Conservation (phyloP, 2,888 invertebrate species). For the Cerceris ruficornis region DNA sequence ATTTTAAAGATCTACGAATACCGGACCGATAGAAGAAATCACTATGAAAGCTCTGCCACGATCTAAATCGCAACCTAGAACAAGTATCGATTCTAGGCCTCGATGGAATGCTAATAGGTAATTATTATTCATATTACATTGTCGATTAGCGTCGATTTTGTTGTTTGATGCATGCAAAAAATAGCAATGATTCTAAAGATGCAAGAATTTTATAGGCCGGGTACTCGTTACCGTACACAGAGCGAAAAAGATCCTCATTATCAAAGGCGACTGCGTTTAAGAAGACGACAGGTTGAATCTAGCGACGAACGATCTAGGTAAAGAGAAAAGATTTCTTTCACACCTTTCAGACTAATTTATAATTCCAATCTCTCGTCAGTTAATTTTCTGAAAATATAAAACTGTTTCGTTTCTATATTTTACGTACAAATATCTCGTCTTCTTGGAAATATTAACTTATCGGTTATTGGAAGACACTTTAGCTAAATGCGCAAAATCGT, state of each 20-base stretch:
- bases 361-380: too few relatives aligned
- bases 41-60: slow-evolving; percentile 64
- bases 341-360: not conserved
- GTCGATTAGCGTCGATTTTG: not conserved
- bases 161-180: not conserved
- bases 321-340: not conserved
- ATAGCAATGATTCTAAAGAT: not conserved
- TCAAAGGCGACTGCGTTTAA: slow-evolving; percentile 86
- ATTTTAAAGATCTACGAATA: slow-evolving; percentile 68
- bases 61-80: slow-evolving; percentile 71
- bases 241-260: slow-evolving; percentile 95
- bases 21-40: slow-evolving; percentile 66
- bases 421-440: too few relatives aligned
- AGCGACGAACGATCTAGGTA: slow-evolving; percentile 82
- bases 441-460: too few relatives aligned
- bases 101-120: slow-evolving; percentile 80
- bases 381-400: too few relatives aligned
- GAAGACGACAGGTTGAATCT: slow-evolving; percentile 83
- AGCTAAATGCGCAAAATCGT: too few relatives aligned
- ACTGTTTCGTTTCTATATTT: too few relatives aligned
- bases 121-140: slow-evolving; percentile 13
- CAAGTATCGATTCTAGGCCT: slow-evolving; percentile 74
- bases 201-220: slow-evolving; percentile 82
- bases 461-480: too few relatives aligned
- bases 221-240: slow-evolving; percentile 92